Evolutionary conservation across 2,888 invertebrate genomes (phyloP).

Genomic region (Ethmia dodecea): DNA sequence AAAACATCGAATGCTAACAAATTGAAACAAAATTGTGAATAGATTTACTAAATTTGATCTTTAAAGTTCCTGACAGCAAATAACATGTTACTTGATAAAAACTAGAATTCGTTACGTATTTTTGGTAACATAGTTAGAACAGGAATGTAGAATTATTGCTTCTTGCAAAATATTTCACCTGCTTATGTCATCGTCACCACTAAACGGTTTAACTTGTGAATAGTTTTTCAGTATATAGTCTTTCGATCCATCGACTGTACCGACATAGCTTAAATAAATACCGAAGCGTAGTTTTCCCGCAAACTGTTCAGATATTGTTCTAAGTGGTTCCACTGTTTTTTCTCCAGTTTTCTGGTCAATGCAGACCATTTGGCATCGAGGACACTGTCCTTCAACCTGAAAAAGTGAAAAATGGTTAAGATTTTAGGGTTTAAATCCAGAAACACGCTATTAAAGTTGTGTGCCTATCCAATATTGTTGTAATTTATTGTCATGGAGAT

Average conservation of each 20-base stretch:
- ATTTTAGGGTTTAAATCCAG: too few species aligned
- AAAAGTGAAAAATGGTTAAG: constrained; percentile 20
- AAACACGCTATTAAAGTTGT: too few species aligned
- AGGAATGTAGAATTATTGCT: background rate
- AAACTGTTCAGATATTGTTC: constrained; percentile 85
- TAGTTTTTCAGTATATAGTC: constrained; percentile 35
- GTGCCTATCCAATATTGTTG: too few species aligned
- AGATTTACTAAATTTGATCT: too few species aligned
- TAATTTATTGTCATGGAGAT: too few species aligned
- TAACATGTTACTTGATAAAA: too few species aligned
- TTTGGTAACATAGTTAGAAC: too few species aligned
- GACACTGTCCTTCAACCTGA: constrained; percentile 88
- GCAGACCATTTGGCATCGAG: constrained; percentile 97
- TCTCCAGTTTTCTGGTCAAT: constrained; percentile 91
- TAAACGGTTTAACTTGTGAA: constrained; percentile 36
- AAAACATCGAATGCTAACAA: too few species aligned
- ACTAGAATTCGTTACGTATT: too few species aligned
- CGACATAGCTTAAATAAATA: constrained; percentile 81
- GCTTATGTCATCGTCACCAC: constrained; percentile 46
- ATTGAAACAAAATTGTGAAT: too few species aligned
- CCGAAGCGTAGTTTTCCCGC: constrained; percentile 89
- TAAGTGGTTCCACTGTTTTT: constrained; percentile 87
- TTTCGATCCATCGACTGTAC: constrained; percentile 42
- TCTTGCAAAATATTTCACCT: constrained; percentile 42
- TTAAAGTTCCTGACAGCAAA: too few species aligned